phyloP scores from a whole-genome alignment of 2,113 vertebrate genomes.

The Fulica atra region DNA sequence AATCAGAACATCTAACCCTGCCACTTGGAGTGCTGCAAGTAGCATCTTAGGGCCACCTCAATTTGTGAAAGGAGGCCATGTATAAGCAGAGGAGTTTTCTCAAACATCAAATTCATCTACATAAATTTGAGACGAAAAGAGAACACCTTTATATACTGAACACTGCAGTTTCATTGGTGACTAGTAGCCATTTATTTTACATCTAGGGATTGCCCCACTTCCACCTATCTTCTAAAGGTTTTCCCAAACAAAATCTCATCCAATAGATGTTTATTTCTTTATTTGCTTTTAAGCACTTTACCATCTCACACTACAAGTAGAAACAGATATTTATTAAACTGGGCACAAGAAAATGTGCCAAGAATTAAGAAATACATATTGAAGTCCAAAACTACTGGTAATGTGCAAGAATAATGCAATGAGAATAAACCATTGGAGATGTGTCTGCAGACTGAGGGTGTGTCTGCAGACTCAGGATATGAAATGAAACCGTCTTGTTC shows the following conservation, averaged over 20 bases:
- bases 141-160: neutral
- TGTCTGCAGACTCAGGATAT: neutral
- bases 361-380: neutral
- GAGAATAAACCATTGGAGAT: neutral
- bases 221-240: neutral
- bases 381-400: neutral
- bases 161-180: neutral
- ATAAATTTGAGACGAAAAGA: neutral
- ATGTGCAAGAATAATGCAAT: neutral
- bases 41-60: neutral
- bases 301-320: neutral
- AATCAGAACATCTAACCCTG: neutral
- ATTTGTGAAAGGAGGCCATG: neutral
- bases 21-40: neutral
- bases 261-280: neutral
- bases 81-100: neutral
- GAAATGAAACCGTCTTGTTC: too few relatives aligned
- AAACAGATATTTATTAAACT: neutral
- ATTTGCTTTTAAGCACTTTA: neutral
- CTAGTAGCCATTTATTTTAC: neutral
- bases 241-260: neutral
- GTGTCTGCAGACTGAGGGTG: neutral
- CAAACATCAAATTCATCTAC: neutral
- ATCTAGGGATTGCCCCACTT: neutral
- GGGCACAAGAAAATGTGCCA: neutral